Percentiles rank a stretch among this genome's conserved stretches.
phyloP scores from a whole-genome alignment of 2,113 vertebrate species.

The Limnothrissa miodon region DNA sequence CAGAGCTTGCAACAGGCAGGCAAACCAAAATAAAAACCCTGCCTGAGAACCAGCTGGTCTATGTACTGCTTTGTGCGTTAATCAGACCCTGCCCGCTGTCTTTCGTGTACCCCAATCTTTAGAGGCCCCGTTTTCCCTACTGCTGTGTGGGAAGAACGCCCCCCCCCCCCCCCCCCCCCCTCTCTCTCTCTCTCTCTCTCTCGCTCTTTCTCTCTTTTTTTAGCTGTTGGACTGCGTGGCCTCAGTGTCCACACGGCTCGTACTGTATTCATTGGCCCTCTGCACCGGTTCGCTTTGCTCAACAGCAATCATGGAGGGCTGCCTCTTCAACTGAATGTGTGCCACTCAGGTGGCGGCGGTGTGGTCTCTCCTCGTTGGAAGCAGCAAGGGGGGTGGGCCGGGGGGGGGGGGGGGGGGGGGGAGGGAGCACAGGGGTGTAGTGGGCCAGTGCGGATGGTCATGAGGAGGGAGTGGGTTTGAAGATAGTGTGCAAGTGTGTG shows the following conservation, averaged over 20 bases:
- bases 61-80: slow-evolving; percentile 1
- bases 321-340: slow-evolving; percentile 35
- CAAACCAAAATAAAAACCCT: background rate
- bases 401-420: background rate
- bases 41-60: background rate
- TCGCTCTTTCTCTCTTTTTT: background rate
- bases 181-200: background rate
- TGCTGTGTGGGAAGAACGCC: background rate
- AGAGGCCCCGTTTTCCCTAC: slow-evolving; percentile 7
- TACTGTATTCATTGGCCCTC: slow-evolving; percentile 34
- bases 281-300: slow-evolving; percentile 39
- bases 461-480: too few species aligned
- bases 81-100: background rate
- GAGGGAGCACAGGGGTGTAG: background rate
- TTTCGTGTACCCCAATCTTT: background rate
- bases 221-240: background rate
- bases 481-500: too few species aligned
- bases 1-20: background rate
- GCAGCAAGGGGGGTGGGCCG: background rate
- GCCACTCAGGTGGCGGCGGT: slow-evolving; percentile 40
- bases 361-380: slow-evolving; percentile 18
- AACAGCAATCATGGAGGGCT: slow-evolving; percentile 34
- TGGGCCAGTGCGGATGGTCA: background rate
- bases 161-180: background rate
- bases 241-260: background rate